phyloP scores from a whole-genome alignment of 1,140 invertebrate genomes.

The Halyomorpha halys region DNA sequence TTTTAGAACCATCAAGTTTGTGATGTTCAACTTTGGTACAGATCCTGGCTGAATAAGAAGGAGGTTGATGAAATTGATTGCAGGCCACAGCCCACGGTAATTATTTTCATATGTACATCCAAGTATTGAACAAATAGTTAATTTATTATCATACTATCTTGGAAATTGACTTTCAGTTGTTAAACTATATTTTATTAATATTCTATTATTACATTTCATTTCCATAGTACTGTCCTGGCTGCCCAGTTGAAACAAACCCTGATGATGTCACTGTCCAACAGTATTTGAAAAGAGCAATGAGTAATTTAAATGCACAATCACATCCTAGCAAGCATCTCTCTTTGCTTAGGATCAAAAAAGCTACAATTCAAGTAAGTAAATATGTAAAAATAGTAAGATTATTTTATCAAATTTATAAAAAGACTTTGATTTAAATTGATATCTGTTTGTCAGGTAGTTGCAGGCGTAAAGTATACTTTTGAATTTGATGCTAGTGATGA shows the following conservation, averaged over 20 bases:
- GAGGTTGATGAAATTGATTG: neutral
- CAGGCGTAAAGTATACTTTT: neutral
- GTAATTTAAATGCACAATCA: neutral
- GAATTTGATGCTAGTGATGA: neutral
- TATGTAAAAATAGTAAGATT: neutral
- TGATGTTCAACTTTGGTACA: neutral
- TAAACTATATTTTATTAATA: neutral
- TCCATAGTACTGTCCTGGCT: constrained; percentile 1
- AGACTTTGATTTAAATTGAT: neutral
- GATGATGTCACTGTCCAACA: neutral
- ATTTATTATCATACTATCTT: neutral
- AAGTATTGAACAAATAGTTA: neutral
- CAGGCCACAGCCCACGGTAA: neutral
- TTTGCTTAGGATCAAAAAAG: neutral
- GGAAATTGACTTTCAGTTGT: neutral
- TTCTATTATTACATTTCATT: neutral
- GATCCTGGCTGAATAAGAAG: neutral
- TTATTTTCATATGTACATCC: neutral
- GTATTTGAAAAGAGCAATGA: neutral
- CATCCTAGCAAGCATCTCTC: neutral
- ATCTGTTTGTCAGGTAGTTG: neutral
- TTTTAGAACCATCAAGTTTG: neutral
- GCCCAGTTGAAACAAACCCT: neutral
- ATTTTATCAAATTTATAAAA: neutral
- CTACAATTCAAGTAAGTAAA: neutral